A percentile compares a stretch with the other conserved stretches of the same genome.
These are phyloP conservation scores for Ectropis crepuscularia DNA, from an alignment of 2,888 invertebrate species.

Conservation along the genomic window DNA sequence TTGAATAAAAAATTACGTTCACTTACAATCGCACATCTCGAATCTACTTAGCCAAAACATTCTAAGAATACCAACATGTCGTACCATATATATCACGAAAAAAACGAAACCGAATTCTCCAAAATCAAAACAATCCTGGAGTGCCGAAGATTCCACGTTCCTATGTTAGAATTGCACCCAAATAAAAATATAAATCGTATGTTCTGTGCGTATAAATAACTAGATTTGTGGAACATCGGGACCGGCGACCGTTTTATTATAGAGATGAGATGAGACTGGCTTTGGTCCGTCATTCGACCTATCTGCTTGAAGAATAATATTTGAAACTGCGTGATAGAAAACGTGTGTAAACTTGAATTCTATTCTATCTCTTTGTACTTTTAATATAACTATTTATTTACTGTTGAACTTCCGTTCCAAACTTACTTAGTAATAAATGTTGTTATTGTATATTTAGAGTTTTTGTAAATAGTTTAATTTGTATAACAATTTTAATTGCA, in stretches of 20 bases:
- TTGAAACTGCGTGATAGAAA: no score
- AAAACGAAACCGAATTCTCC: neutral
- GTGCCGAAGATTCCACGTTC: slow-evolving; percentile 21
- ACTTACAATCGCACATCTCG: neutral
- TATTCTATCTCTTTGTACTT: no score
- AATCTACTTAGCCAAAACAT: neutral
- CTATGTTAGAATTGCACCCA: slow-evolving; percentile 58
- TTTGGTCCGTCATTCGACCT: slow-evolving; percentile 31
- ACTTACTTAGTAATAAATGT: no score
- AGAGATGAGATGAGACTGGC: slow-evolving; percentile 43
- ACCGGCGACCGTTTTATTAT: slow-evolving; percentile 62
- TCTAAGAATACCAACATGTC: neutral
- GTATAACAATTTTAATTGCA: no score
- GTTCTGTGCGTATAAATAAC: slow-evolving; percentile 66
- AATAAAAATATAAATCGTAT: slow-evolving; percentile 53
- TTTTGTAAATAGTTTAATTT: no score
- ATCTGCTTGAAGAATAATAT: neutral
- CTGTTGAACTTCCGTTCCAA: no score
- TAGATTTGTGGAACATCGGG: slow-evolving; percentile 70
- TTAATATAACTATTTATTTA: no score
- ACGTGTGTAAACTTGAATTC: no score
- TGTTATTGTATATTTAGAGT: no score
- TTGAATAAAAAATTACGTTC: no score
- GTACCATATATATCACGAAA: slow-evolving; percentile 8
- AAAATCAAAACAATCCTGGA: slow-evolving; percentile 39